Conservation (phyloP, 2,888 invertebrate genomes). For the Ceriagrion tenellum region DNA sequence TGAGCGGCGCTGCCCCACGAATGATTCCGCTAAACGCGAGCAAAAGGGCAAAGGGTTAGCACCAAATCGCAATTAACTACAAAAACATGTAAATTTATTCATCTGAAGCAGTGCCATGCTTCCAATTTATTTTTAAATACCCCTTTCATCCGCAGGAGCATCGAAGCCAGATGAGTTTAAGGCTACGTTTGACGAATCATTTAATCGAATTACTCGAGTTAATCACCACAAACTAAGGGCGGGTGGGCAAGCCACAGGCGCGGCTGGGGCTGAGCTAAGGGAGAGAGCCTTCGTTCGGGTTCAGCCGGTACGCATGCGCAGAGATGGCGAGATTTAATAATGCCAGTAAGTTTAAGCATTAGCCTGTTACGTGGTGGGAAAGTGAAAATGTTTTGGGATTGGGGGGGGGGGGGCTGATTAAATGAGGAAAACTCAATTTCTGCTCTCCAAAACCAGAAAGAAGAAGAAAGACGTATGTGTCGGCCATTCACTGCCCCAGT, state of each 20-base stretch:
- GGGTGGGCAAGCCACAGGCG: background rate
- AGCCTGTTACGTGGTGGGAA: background rate
- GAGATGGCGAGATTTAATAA: background rate
- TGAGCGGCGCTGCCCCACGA: background rate
- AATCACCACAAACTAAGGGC: background rate
- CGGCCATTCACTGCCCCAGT: too few relatives aligned
- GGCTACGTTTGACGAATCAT: slow-evolving; percentile 5
- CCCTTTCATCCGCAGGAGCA: background rate
- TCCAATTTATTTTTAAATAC: background rate
- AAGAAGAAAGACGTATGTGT: too few relatives aligned
- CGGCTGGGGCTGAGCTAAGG: background rate
- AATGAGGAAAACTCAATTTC: background rate
- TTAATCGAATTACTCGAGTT: slow-evolving; percentile 40
- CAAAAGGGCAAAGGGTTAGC: background rate
- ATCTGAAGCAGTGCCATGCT: background rate
- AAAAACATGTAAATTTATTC: slow-evolving; percentile 19
- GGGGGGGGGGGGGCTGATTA: background rate
- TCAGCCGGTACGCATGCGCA: background rate
- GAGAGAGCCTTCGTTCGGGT: too few relatives aligned
- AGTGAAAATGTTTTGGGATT: background rate
- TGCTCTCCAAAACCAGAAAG: too few relatives aligned
- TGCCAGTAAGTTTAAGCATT: background rate
- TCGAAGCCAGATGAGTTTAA: background rate
- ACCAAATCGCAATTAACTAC: background rate
- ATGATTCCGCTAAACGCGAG: background rate